Base-by-base conservation (phyloP, 2,888 invertebrate genomes). In the Dryobotodes eremita region DNA sequence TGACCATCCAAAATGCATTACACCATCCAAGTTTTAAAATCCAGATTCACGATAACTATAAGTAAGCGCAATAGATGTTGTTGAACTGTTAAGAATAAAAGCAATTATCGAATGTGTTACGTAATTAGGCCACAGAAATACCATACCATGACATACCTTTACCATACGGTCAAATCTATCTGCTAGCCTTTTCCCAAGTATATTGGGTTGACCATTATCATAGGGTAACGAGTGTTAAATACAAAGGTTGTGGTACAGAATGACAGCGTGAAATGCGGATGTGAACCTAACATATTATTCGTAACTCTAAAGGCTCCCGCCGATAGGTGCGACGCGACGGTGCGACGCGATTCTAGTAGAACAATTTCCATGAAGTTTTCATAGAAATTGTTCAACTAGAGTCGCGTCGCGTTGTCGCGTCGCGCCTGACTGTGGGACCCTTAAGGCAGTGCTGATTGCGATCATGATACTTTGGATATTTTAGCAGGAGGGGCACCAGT, bases 241-340 rank as follows among this genome's bases (percentile, higher is more conserved):
- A 36, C 48, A n/a, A 62, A 62, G 8, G 53, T 46, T 50, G 15
- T 72, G 42, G 11, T 36, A 13, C 23, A 23, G 11, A 53, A 53
- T 53, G 17, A 31, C 53, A 46, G 17, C n/a, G 3, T 13, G 2
- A 31, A 62, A 62, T 75, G 17, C 75, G 74, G 73, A 55, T 71
- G 11, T 55, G 17, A 31, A 59, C 46, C 8, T 23, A 23, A 42
- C 8, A 46, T 42, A n/a, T 36, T 36, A 36, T 71, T 23, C 46
- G 55, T 46, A 20, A 68, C 26, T 13, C 10, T 48, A n/a, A n/a
- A n/a, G n/a, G n/a, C n/a, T n/a, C n/a, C n/a, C n/a, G n/a, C n/a
- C n/a, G n/a, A n/a, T n/a, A n/a, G n/a, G n/a, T n/a, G n/a, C n/a
- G n/a, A n/a, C n/a, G n/a, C n/a, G n/a, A n/a, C n/a, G n/a, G n/a